Percentiles rank a stretch among this genome's conserved stretches.
Conservation (phyloP, 2,797 vertebrate genomes). For the Eurystomus glaucurus region DNA sequence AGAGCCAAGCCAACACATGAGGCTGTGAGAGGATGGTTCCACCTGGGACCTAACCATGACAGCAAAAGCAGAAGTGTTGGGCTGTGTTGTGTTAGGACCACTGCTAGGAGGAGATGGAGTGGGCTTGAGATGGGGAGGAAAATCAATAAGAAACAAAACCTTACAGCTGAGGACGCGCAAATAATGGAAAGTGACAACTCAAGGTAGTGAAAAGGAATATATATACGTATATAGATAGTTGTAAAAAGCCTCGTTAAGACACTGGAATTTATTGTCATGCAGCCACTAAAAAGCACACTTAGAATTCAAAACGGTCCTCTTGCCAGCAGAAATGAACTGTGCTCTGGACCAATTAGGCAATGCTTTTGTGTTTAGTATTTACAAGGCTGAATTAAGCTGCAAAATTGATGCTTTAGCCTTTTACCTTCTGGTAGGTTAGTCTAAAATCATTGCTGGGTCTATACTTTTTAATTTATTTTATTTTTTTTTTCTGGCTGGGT, state of each 20-base stretch:
- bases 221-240: neutral
- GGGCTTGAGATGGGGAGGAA: neutral
- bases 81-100: neutral
- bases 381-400: neutral
- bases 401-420: constrained; percentile 2
- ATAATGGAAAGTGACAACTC: neutral
- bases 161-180: neutral
- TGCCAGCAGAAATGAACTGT: constrained; percentile 35
- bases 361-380: constrained; percentile 39
- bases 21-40: neutral
- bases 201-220: neutral
- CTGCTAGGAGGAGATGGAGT: neutral
- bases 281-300: constrained; percentile 26
- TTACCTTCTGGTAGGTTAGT: neutral
- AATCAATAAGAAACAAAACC: neutral
- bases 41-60: neutral
- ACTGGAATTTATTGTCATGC: constrained; percentile 7
- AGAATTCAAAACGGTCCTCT: constrained; percentile 19
- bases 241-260: neutral
- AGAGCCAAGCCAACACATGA: neutral
- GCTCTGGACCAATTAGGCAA: constrained; percentile 6
- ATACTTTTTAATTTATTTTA: neutral
- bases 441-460: neutral
- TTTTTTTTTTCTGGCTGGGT: neutral
- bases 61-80: neutral